These are phyloP conservation scores for Mesorhabditis spiculigera DNA, from an alignment of 2,888 invertebrate genomes.

Conservation along the genomic window DNA sequence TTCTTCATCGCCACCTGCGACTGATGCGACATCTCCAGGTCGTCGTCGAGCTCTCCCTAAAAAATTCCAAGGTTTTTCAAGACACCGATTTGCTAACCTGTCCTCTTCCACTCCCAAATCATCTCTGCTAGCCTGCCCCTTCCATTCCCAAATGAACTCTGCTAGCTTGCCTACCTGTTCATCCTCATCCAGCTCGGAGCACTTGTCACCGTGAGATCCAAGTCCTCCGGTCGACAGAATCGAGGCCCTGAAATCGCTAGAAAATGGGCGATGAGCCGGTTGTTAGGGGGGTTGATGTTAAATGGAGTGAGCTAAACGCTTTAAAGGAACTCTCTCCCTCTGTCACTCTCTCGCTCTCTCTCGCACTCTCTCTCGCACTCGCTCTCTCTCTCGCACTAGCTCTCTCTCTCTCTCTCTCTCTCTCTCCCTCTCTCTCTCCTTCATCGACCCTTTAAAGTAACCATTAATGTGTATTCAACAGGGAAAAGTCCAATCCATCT, in stretches of 20 bases:
- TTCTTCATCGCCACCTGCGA: slow-evolving; percentile 50
- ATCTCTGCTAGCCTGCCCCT: neutral
- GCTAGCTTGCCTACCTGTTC: slow-evolving; percentile 21
- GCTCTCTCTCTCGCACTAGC: no score
- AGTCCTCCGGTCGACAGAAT: slow-evolving; percentile 33
- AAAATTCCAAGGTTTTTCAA: neutral
- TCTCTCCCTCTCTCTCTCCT: neutral
- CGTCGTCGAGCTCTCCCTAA: slow-evolving; percentile 47
- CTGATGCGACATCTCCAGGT: slow-evolving; percentile 48
- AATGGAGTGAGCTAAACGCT: no score
- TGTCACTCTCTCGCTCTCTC: no score
- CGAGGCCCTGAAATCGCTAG: slow-evolving; percentile 23
- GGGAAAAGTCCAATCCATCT: neutral
- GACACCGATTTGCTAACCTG: neutral
- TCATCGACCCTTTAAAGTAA: neutral
- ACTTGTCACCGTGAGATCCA: slow-evolving; percentile 37
- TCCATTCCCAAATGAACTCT: neutral
- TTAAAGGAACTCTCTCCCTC: no score
- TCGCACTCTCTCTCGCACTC: neutral
- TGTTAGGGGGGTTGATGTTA: neutral
- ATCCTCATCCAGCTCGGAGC: slow-evolving; percentile 48
- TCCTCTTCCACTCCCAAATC: neutral
- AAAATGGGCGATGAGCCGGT: neutral
- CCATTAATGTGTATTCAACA: neutral
- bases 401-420: no score